phyloP scores from a whole-genome alignment of 2,113 vertebrate species.

The Trochalopteron elliotii region DNA sequence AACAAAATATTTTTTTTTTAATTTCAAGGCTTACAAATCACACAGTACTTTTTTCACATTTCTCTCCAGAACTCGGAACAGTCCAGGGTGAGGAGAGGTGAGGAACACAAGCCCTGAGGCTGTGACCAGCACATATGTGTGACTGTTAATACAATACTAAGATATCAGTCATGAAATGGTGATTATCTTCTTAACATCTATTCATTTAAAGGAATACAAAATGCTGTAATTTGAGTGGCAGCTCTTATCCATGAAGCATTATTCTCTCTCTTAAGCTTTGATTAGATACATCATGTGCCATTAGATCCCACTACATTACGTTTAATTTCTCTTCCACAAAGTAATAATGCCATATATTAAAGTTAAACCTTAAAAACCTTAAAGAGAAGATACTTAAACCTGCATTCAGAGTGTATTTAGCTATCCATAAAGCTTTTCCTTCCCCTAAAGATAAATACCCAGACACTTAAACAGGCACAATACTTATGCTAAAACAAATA shows the following conservation, averaged over 20 bases:
- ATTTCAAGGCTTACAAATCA: background rate
- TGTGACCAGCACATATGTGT: background rate
- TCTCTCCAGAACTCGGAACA: background rate
- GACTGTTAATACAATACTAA: background rate
- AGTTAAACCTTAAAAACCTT: conserved; percentile 43
- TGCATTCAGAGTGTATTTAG: conserved; percentile 19
- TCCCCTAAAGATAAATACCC: conserved; percentile 37
- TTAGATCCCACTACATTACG: conserved; percentile 6
- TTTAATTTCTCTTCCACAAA: conserved; percentile 44
- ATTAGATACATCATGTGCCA: conserved; percentile 23
- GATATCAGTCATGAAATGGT: background rate
- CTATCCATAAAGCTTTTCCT: conserved; percentile 39
- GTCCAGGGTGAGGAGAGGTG: background rate
- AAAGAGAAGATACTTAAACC: conserved; percentile 34
- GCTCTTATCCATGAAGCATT: conserved; percentile 4
- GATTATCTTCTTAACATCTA: conserved; percentile 22
- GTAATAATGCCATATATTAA: conserved; percentile 41
- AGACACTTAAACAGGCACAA: conserved; percentile 23
- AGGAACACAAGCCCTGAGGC: background rate
- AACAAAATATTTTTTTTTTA: background rate
- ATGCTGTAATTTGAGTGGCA: conserved; percentile 13
- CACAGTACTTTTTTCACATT: background rate
- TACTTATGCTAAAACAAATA: conserved; percentile 28
- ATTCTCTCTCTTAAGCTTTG: conserved; percentile 43
- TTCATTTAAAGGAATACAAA: conserved; percentile 37